Percentiles rank a stretch among this genome's conserved stretches.
Conservation (phyloP, 1,140 invertebrate genomes). For the Periplaneta americana region DNA sequence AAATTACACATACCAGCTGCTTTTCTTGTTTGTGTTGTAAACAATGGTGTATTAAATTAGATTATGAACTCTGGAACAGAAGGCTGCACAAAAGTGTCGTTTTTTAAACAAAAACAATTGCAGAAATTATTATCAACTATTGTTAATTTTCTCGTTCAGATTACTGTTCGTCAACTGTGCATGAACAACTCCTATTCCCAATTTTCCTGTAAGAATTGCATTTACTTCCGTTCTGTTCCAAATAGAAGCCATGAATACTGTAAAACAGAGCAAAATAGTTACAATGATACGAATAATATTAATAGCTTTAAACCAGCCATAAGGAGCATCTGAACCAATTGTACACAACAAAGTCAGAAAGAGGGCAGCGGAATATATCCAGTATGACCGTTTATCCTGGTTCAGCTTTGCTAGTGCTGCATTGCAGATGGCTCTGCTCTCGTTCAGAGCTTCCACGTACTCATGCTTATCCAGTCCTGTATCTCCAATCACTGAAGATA, state of each 20-base stretch:
- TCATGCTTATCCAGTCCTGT: background rate
- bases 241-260: slow-evolving; percentile 66
- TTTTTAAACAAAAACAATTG: no score
- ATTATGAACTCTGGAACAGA: no score
- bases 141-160: no score
- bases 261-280: slow-evolving; percentile 58
- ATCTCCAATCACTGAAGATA: background rate
- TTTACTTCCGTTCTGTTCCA: slow-evolving; percentile 76
- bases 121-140: no score
- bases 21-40: no score
- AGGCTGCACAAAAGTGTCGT: no score
- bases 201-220: slow-evolving; percentile 58
- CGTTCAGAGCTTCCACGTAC: slow-evolving; percentile 11
- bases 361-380: slow-evolving; percentile 1
- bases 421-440: slow-evolving; percentile 17
- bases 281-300: slow-evolving; percentile 43
- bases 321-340: background rate
- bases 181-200: slow-evolving; percentile 2
- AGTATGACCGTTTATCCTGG: slow-evolving; percentile 19
- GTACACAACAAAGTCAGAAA: slow-evolving; percentile 4
- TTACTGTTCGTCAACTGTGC: background rate
- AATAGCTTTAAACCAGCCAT: background rate
- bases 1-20: no score
- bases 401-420: slow-evolving; percentile 17
- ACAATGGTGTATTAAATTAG: no score